These are phyloP conservation scores for Eumerus sabulonum DNA, from an alignment of 2,888 invertebrate species.

Conservation along the genomic window DNA sequence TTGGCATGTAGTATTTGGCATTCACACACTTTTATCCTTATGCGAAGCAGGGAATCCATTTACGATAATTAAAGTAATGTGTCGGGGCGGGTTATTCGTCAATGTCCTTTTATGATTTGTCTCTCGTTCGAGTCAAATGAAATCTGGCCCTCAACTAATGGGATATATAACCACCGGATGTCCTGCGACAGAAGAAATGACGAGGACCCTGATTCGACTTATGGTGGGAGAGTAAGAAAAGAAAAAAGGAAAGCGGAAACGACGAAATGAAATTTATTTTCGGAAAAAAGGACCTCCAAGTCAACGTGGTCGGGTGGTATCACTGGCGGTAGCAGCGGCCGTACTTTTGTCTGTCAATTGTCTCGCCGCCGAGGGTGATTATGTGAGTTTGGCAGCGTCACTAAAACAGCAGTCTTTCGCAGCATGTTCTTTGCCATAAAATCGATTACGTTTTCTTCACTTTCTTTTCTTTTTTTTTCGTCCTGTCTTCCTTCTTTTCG, in stretches of 20 bases:
- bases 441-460: constrained; percentile 44
- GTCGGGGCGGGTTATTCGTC: constrained; percentile 55
- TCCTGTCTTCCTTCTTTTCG: constrained; percentile 15
- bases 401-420: constrained; percentile 26
- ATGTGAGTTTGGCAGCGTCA: constrained; percentile 40
- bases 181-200: constrained; percentile 34
- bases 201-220: not conserved
- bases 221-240: not conserved
- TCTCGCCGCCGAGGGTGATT: constrained; percentile 57
- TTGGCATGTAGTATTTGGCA: not conserved
- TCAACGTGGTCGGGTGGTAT: constrained; percentile 4
- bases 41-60: constrained; percentile 55
- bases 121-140: constrained; percentile 26
- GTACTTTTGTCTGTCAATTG: constrained; percentile 67
- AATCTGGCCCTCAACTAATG: constrained; percentile 50
- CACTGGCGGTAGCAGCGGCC: not conserved
- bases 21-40: constrained; percentile 8
- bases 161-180: constrained; percentile 39
- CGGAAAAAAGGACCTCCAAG: constrained; percentile 21
- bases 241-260: constrained; percentile 60
- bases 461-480: constrained; percentile 26
- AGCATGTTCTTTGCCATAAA: constrained; percentile 11
- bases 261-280: constrained; percentile 66
- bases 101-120: constrained; percentile 59
- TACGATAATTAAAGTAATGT: constrained; percentile 67